These are phyloP conservation scores for Aphaenogaster ashmeadi DNA, from an alignment of 1,140 invertebrate species.

Conservation along the genomic window DNA sequence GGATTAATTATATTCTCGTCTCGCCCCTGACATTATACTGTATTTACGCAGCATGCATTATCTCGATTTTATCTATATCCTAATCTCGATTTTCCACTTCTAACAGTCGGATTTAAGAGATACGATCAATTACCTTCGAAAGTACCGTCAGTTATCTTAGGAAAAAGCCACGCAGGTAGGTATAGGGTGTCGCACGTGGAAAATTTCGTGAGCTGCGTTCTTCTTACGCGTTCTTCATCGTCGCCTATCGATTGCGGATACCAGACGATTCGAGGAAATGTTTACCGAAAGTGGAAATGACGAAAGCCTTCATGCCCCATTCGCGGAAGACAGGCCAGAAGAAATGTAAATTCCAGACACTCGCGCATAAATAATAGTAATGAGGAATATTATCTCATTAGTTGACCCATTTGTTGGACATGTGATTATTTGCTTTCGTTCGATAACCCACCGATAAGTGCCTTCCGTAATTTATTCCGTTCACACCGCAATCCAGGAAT, in stretches of 20 bases:
- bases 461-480: background rate
- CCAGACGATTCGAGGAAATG: background rate
- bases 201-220: background rate
- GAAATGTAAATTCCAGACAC: constrained; percentile 44
- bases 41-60: background rate
- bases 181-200: background rate
- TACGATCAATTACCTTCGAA: background rate
- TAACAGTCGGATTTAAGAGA: background rate
- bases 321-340: constrained; percentile 47
- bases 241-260: background rate
- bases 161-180: too few species aligned
- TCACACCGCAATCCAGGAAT: constrained; percentile 12
- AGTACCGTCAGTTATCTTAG: background rate
- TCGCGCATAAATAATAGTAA: constrained; percentile 9
- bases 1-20: background rate
- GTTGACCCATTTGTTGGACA: constrained; percentile 66
- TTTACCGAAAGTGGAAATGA: constrained; percentile 31
- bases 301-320: background rate
- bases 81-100: background rate
- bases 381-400: constrained; percentile 62
- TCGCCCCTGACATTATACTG: background rate
- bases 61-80: background rate
- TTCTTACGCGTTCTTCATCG: background rate
- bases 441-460: constrained; percentile 47
- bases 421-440: constrained; percentile 61